Base-by-base conservation (phyloP, 2,113 vertebrate species). In the Brachirus orientalis region DNA sequence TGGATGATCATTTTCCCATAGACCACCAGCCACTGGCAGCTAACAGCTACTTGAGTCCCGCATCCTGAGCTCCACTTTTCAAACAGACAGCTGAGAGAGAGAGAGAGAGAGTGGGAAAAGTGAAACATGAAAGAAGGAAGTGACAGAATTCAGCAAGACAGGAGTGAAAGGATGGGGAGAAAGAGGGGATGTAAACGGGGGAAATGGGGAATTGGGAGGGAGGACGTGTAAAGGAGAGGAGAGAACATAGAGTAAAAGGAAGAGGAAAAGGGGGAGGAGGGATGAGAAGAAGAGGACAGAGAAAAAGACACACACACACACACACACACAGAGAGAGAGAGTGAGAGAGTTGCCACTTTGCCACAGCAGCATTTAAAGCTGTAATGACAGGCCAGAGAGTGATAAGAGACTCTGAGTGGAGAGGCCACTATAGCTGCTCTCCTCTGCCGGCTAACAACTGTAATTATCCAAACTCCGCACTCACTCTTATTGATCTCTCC, bases 391-490 rank as follows among this genome's bases (percentile, higher is more conserved):
- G 94, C 94, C 94, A 94, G 91, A 93, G 93, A 92, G 91, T 93
- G 94, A 91, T 94, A 94, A 96, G 95, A 96, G 94, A 95, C 94
- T 93, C 94, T 95, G 92, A 87, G 92, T 82, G 94, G 90, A 94
- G 92, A 94, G 92, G 91, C 87, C 86, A 92, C 93, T 94, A 94
- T 85, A 69, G 86, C 86, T 82, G 86, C 83, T 86, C 88, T 88
- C 80, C 83, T 90, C 94, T 95, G 88, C 88, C 94, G 88, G 86
- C 79, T 93, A 95, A 95, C 94, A 95, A 93, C 94, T 90, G 93
- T 95, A 95, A 96, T 97, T 96, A 95, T 92, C 85, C 95, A 95
- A 95, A 93, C 95, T 93, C 94, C 91, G 93, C 84, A 83, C 87
- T 85, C 79, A 78, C 87, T 82, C 86, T 83, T 87, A 90, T 90